A percentile compares a stretch with the other conserved stretches of the same genome.
Evolutionary conservation across 1,140 invertebrate genomes (phyloP).

Genomic region (Spodoptera frugiperda): DNA sequence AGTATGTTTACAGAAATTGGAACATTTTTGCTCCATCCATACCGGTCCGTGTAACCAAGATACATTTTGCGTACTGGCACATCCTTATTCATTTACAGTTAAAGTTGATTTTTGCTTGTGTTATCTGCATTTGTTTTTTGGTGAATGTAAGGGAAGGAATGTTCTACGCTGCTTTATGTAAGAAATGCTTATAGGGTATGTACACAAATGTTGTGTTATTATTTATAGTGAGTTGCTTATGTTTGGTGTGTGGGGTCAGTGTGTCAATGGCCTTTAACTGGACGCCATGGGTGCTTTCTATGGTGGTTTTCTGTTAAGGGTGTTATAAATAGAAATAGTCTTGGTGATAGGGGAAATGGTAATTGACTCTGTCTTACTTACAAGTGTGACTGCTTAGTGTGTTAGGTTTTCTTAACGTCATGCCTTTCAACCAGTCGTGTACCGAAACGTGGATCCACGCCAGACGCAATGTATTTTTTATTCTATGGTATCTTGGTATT

Average conservation of each 20-base stretch:
- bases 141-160: background rate
- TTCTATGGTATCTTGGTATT: no score
- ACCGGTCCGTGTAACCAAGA: background rate
- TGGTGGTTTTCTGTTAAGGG: background rate
- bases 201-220: constrained; percentile 26
- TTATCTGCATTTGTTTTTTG: background rate
- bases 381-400: no score
- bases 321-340: background rate
- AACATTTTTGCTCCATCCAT: constrained; percentile 20
- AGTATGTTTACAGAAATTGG: constrained; percentile 32
- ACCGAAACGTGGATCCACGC: no score
- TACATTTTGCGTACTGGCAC: background rate
- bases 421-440: no score
- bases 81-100: background rate
- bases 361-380: no score
- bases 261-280: background rate
- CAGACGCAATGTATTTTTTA: no score
- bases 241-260: constrained; percentile 6
- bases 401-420: no score
- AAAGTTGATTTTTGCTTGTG: background rate
- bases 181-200: background rate
- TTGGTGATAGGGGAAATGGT: background rate
- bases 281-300: background rate
- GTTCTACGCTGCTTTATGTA: constrained; percentile 1
- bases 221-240: constrained; percentile 15